phyloP scores from a whole-genome alignment of 2,797 vertebrate species.

The Sarcoramphus papa region DNA sequence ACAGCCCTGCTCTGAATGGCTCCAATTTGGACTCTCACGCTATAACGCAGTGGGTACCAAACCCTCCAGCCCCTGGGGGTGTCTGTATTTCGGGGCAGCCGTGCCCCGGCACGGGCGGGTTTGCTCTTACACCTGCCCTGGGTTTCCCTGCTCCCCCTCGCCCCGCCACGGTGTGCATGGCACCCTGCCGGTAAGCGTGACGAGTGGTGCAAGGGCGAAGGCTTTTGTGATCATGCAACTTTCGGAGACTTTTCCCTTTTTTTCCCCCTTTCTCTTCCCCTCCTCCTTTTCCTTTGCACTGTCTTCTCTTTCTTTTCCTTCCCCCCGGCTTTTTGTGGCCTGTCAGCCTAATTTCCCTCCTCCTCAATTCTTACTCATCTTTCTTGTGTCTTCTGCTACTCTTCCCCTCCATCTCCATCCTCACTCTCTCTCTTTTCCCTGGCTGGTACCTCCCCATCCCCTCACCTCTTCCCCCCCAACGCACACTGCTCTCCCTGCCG shows the following conservation, averaged over 20 bases:
- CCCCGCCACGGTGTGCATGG: fast-evolving
- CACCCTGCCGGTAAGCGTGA: fast-evolving
- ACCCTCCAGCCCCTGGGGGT: background rate
- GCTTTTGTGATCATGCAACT: background rate
- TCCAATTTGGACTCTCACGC: background rate
- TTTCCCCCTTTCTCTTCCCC: fast-evolving
- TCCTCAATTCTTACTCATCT: background rate
- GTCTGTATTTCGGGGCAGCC: fast-evolving
- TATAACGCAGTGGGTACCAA: fast-evolving
- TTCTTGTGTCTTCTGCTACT: background rate
- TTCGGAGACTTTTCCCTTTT: background rate
- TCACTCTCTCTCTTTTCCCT: background rate
- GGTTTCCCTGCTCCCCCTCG: background rate
- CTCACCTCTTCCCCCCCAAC: fast-evolving
- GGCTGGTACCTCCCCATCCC: background rate
- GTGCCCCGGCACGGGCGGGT: fast-evolving
- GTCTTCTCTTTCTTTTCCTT: background rate
- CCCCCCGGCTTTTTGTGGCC: background rate
- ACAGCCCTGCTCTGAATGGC: fast-evolving
- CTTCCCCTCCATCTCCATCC: background rate
- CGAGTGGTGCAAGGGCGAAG: background rate
- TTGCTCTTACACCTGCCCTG: background rate
- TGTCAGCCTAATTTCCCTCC: background rate
- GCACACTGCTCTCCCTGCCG: fast-evolving
- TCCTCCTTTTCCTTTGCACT: background rate